These are phyloP conservation scores for Doris montereyensis DNA, from an alignment of 2,888 invertebrate genomes.

Conservation along the genomic window DNA sequence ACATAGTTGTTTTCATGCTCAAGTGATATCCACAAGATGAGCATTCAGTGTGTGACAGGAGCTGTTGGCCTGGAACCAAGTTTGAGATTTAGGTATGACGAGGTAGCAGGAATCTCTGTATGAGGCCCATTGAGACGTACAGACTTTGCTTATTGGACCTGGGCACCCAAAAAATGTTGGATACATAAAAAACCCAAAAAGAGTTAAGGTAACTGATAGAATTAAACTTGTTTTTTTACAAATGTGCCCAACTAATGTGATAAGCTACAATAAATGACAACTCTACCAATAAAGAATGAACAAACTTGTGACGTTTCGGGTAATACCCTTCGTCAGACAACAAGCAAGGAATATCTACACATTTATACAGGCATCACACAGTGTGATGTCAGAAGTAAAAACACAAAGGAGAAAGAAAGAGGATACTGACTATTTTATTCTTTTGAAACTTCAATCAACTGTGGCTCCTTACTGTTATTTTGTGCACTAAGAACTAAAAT, in stretches of 20 bases:
- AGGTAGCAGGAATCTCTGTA: slow-evolving; percentile 56
- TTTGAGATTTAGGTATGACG: slow-evolving; percentile 45
- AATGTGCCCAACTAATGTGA: too few species aligned
- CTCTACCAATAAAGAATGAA: too few species aligned
- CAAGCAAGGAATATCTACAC: too few species aligned
- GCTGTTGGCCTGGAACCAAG: slow-evolving; percentile 51
- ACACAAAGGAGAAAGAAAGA: background rate
- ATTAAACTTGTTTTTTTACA: too few species aligned
- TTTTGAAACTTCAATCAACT: background rate
- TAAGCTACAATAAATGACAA: too few species aligned
- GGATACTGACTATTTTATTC: background rate
- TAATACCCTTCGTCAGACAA: too few species aligned
- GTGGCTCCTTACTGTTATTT: background rate
- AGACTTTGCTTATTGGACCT: slow-evolving; percentile 52
- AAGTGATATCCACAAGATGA: slow-evolving; percentile 56
- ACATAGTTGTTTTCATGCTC: slow-evolving; percentile 56
- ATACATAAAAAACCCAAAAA: too few species aligned
- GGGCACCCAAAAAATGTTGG: too few species aligned
- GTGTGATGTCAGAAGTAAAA: too few species aligned
- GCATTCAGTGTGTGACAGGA: slow-evolving; percentile 50
- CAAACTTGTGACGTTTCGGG: too few species aligned
- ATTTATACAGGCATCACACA: too few species aligned
- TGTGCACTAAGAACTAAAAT: background rate
- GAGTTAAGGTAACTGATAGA: too few species aligned
- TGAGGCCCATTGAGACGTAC: slow-evolving; percentile 53